Evolutionary conservation across 2,888 invertebrate genomes (phyloP), one percentile per base, ranked within the genome.

Genomic region (Eumerus sabulonum): DNA sequence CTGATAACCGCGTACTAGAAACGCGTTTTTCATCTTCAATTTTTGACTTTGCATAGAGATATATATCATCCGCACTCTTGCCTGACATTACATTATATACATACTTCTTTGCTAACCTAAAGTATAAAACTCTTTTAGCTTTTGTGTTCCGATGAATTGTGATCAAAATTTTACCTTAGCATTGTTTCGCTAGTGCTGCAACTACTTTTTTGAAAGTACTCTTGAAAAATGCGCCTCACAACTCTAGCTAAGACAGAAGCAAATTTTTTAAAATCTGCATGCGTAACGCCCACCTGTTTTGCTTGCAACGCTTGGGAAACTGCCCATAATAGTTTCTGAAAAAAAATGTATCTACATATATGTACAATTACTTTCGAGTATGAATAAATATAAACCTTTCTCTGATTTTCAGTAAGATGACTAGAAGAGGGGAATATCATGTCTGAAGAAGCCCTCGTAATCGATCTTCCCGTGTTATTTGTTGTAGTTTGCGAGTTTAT

Each of bases 141-240:
- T 17, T n/a, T 18, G 16, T 27, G 27, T 4, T 9, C 19, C 38
- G 36, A 13, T 53, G 1, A 5, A 4, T 27, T 27, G 2, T 27
- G 2, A 27, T 27, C 2, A 27, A 27, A 27, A 7, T 7, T 11
- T 86, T 57, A 92, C 91, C 92, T 92, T 66, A 94, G 90, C 93
- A 95, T 92, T 1, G 92, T 92, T 83, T 94, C 94, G 13, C 93
- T 94, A n/a, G 94, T 94, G 27, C 93, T 94, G 0, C 94, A 94
- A 79, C 93, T 93, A 72, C 90, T 90, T 36, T 90, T 90, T 59
- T 90, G 89, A 88, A 89, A 84, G 48, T 90, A 87, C 83, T 91
- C 91, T n/a, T 91, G 91, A 85, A 92, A 91, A 76, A 93, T 90
- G 42, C 92, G 91, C 54, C 93, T 91, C 0, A 94, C 93, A 36